These are phyloP conservation scores for Avahi laniger DNA, from an alignment of 2,797 vertebrate species.

Conservation along the genomic window DNA sequence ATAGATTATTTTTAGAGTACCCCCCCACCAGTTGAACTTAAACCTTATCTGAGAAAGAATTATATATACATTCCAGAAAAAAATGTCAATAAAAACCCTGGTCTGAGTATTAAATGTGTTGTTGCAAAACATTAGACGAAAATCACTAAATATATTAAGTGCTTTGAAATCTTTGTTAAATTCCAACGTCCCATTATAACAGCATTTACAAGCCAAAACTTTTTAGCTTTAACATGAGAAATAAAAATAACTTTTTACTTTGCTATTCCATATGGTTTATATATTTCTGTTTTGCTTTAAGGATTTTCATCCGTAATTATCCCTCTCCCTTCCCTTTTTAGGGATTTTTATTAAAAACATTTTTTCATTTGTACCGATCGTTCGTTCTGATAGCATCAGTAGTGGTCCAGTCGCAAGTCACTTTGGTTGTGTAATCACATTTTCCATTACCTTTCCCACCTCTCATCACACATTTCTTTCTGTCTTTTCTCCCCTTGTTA, in stretches of 20 bases:
- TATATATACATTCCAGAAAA: conserved; percentile 16
- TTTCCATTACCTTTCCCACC: conserved; percentile 4
- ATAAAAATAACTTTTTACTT: conserved; percentile 46
- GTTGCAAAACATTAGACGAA: conserved; percentile 58
- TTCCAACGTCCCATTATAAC: conserved; percentile 46
- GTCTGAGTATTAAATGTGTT: conserved; percentile 52
- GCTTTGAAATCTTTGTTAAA: conserved; percentile 60
- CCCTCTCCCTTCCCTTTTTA: neutral
- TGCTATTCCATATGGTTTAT: conserved; percentile 58
- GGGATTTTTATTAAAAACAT: neutral
- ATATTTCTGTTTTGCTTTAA: conserved; percentile 66
- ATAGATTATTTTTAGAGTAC: neutral
- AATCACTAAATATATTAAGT: conserved; percentile 55
- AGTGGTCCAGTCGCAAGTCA: neutral
- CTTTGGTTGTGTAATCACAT: neutral
- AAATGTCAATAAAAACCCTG: conserved; percentile 55
- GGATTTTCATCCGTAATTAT: conserved; percentile 49
- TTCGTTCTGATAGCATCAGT: conserved; percentile 27
- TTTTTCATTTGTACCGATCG: conserved; percentile 50
- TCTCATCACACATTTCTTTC: neutral
- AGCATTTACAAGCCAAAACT: conserved; percentile 38
- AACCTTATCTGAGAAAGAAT: conserved; percentile 32
- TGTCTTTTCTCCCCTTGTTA: neutral
- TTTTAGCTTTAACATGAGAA: conserved; percentile 66
- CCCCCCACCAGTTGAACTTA: conserved; percentile 16